Evolutionary conservation across 2,888 invertebrate species (phyloP).

Genomic region (Dendrolimus houi): DNA sequence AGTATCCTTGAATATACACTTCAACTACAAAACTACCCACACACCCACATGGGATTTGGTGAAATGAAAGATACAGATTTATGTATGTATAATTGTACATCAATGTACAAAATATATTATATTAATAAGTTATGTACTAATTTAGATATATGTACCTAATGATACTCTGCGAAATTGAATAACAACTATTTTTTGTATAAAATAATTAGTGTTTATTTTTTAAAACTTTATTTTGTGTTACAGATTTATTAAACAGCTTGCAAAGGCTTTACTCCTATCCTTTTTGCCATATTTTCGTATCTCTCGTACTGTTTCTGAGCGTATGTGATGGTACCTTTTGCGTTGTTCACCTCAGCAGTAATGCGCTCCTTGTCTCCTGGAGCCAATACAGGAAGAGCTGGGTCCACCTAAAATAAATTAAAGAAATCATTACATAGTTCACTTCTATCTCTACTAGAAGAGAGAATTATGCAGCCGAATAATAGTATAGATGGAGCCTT

Average conservation of each 20-base stretch:
- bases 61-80: too few species aligned
- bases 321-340: conserved; percentile 87
- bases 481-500: background rate
- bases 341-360: conserved; percentile 80
- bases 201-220: conserved; percentile 2
- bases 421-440: background rate
- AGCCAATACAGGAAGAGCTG: conserved; percentile 82
- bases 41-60: too few species aligned
- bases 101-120: too few species aligned
- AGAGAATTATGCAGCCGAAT: background rate
- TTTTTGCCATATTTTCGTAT: conserved; percentile 74
- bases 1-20: too few species aligned
- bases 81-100: too few species aligned
- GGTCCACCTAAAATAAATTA: conserved; percentile 66
- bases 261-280: conserved; percentile 69
- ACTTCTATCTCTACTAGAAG: background rate
- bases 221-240: conserved; percentile 1
- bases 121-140: too few species aligned
- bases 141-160: too few species aligned
- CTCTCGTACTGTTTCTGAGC: conserved; percentile 84
- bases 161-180: too few species aligned
- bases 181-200: too few species aligned
- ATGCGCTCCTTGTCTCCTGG: conserved; percentile 90
- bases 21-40: too few species aligned
- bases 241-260: conserved; percentile 9